phyloP scores from a whole-genome alignment of 2,113 vertebrate genomes.

The Crotophaga sulcirostris region DNA sequence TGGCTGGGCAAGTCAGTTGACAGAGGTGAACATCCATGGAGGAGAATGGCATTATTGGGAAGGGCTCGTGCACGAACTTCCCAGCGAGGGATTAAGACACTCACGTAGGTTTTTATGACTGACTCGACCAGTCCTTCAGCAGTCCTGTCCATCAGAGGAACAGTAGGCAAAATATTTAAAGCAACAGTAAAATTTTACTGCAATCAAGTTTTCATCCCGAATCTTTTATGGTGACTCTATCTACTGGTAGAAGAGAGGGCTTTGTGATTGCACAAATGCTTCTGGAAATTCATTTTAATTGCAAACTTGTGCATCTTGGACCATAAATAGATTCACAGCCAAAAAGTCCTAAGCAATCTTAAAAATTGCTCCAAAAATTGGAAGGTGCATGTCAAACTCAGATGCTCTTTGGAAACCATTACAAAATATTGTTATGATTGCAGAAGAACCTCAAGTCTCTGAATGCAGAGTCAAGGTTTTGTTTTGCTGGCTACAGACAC shows the following conservation, averaged over 20 bases:
- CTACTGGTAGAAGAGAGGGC: neutral
- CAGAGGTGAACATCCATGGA: slow-evolving; percentile 28
- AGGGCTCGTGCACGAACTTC: slow-evolving; percentile 4
- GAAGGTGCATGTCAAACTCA: neutral
- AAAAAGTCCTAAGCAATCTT: neutral
- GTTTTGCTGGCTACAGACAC: neutral
- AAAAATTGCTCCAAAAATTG: slow-evolving; percentile 17
- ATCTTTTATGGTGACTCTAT: neutral
- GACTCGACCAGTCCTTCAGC: slow-evolving; percentile 49
- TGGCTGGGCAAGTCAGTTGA: neutral
- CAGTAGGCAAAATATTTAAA: slow-evolving; percentile 51
- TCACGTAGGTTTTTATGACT: slow-evolving; percentile 49
- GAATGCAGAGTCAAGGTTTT: neutral
- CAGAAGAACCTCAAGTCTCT: neutral
- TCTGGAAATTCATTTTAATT: neutral
- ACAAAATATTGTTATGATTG: neutral
- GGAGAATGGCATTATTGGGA: neutral
- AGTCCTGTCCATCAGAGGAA: slow-evolving; percentile 52
- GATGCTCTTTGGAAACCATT: neutral
- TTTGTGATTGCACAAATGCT: neutral
- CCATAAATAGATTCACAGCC: slow-evolving; percentile 1
- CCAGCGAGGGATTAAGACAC: slow-evolving; percentile 39
- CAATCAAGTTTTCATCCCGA: neutral
- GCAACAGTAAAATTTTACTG: slow-evolving; percentile 24
- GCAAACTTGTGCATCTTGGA: neutral